These are phyloP conservation scores for Alsophila aescularia DNA, from an alignment of 2,888 invertebrate genomes.

Conservation along the genomic window DNA sequence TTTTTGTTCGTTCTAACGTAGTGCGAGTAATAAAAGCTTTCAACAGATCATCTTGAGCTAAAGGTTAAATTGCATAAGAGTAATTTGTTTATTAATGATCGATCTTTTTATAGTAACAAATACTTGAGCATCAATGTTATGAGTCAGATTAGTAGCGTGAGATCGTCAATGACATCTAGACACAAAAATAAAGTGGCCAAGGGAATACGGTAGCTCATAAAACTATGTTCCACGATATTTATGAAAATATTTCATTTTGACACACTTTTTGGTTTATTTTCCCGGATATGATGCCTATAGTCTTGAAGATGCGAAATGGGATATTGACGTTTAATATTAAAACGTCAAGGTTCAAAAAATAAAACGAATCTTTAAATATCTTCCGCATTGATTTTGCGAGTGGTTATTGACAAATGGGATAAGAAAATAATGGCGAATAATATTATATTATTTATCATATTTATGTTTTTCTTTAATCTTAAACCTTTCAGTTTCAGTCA, in stretches of 20 bases:
- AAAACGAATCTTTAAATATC: neutral
- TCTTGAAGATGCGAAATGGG: constrained; percentile 2
- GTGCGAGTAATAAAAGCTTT: constrained; percentile 7
- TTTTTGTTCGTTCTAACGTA: neutral
- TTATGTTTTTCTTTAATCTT: neutral
- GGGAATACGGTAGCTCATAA: constrained; percentile 15
- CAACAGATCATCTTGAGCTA: constrained; percentile 10
- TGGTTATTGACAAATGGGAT: neutral
- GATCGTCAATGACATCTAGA: constrained; percentile 17
- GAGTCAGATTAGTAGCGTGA: constrained; percentile 20
- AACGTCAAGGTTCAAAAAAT: constrained; percentile 6
- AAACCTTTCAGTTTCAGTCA: neutral
- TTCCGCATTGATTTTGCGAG: constrained; percentile 3
- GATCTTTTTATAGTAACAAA: constrained; percentile 21
- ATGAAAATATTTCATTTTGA: constrained; percentile 17
- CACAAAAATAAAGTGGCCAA: constrained; percentile 22
- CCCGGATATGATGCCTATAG: constrained; percentile 17
- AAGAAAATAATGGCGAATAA: neutral
- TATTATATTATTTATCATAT: neutral
- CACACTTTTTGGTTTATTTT: constrained; percentile 15
- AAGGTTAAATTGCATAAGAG: constrained; percentile 21
- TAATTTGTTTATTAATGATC: constrained; percentile 16
- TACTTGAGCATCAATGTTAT: constrained; percentile 16
- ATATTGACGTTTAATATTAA: neutral
- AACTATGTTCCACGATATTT: constrained; percentile 8